Evolutionary conservation across 1,140 invertebrate genomes (phyloP).

Genomic region (Bombus waltoni): DNA sequence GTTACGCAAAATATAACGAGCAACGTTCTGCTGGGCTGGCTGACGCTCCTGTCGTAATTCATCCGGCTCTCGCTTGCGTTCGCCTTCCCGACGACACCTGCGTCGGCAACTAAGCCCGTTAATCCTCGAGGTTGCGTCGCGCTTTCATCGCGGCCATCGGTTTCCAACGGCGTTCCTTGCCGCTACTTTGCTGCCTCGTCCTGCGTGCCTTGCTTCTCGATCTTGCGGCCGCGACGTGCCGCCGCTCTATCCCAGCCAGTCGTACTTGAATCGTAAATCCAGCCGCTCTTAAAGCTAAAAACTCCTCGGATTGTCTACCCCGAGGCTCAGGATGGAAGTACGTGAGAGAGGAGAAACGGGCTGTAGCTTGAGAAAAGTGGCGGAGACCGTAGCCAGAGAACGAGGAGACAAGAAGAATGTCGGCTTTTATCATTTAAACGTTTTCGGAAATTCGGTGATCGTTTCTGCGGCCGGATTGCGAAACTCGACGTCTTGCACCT

Average conservation of each 20-base stretch:
- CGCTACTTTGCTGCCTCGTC: constrained; percentile 43
- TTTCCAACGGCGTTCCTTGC: constrained; percentile 52
- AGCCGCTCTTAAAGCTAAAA: background rate
- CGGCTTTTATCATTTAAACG: too few species aligned
- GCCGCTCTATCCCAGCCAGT: background rate
- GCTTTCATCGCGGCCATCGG: constrained; percentile 66
- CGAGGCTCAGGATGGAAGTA: background rate
- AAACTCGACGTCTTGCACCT: too few species aligned
- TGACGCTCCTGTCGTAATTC: constrained; percentile 80
- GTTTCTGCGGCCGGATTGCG: too few species aligned
- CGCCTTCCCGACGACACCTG: constrained; percentile 79
- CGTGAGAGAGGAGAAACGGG: background rate
- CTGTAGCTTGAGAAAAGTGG: background rate
- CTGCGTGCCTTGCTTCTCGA: constrained; percentile 61
- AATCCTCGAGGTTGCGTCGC: constrained; percentile 77
- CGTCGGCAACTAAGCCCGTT: constrained; percentile 82
- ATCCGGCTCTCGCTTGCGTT: constrained; percentile 75
- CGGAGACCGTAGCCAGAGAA: too few species aligned
- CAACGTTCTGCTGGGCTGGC: constrained; percentile 70
- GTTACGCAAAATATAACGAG: constrained; percentile 82
- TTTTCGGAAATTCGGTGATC: too few species aligned
- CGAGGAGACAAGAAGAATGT: too few species aligned
- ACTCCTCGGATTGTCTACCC: background rate
- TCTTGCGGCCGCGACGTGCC: constrained; percentile 22
- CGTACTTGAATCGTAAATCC: constrained; percentile 35